Conservation (phyloP, 2,113 vertebrate genomes). For the Anarrhichthys ocellatus region DNA sequence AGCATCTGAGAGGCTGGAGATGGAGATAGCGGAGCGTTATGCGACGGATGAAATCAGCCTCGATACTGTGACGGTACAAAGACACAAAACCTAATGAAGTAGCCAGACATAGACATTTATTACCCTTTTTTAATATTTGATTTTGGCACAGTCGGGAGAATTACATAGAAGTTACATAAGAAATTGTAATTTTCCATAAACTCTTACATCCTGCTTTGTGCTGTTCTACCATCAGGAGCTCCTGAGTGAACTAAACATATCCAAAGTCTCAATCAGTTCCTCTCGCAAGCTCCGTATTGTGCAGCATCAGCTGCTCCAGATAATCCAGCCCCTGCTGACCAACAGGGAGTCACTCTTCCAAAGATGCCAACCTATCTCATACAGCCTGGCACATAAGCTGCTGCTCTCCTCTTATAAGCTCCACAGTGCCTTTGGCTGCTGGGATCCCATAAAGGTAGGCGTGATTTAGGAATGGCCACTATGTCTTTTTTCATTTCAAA, state of each 20-base stretch:
- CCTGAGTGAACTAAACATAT: conserved; percentile 84
- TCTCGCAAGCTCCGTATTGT: conserved; percentile 81
- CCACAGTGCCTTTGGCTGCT: conserved; percentile 89
- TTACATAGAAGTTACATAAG: not conserved
- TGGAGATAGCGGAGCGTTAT: conserved; percentile 87
- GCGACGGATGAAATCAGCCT: conserved; percentile 82
- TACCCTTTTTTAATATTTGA: not conserved
- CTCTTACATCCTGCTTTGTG: conserved; percentile 15
- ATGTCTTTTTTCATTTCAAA: not conserved
- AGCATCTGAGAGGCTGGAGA: conserved; percentile 84
- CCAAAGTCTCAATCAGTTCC: conserved; percentile 80
- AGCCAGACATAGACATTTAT: not conserved
- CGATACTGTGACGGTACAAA: conserved; percentile 79
- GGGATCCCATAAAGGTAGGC: conserved; percentile 92
- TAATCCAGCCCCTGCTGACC: conserved; percentile 84
- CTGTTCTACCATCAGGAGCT: conserved; percentile 83
- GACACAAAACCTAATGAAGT: not conserved
- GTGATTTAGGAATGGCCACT: not conserved
- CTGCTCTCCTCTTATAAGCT: conserved; percentile 87
- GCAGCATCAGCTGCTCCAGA: conserved; percentile 79
- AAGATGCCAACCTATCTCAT: conserved; percentile 86
- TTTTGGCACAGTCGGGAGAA: not conserved
- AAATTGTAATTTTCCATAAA: not conserved
- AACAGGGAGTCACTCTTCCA: conserved; percentile 92
- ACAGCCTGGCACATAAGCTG: conserved; percentile 86